phyloP scores from a whole-genome alignment of 92 coral and sea anemone genomes.

The Isaurus tuberculatus region DNA sequence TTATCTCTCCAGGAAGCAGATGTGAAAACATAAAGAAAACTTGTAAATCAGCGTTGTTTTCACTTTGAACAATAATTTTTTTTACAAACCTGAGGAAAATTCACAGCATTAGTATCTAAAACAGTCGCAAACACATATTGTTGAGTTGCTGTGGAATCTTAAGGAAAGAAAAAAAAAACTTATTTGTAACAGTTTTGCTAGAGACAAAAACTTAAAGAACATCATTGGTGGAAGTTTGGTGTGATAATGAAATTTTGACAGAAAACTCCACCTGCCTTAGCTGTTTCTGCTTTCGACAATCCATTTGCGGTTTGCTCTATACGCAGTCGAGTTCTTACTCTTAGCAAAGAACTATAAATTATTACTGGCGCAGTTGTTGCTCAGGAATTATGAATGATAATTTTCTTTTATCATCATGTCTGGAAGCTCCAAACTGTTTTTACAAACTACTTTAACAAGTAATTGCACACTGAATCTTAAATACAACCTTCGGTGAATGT shows the following conservation, averaged over 20 bases:
- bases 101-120: neutral
- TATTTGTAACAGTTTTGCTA: neutral
- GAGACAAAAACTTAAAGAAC: neutral
- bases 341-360: neutral
- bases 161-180: neutral
- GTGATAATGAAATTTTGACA: neutral
- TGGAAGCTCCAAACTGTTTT: neutral
- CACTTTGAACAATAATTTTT: neutral
- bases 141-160: neutral
- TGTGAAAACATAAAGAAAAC: neutral
- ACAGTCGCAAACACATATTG: neutral
- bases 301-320: slow-evolving; percentile 6
- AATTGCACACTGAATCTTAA: neutral
- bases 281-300: neutral
- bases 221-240: slow-evolving; percentile 3
- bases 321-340: neutral
- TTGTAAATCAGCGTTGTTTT: slow-evolving; percentile 4
- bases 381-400: neutral
- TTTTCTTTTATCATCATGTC: neutral
- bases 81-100: neutral
- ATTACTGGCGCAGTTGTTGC: neutral
- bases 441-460: neutral
- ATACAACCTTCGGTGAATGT: slow-evolving; percentile 15
- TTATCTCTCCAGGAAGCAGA: slow-evolving; percentile 6
- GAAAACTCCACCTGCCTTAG: neutral